Conservation (phyloP, 1,140 invertebrate species). For the Sinonovacula constricta region DNA sequence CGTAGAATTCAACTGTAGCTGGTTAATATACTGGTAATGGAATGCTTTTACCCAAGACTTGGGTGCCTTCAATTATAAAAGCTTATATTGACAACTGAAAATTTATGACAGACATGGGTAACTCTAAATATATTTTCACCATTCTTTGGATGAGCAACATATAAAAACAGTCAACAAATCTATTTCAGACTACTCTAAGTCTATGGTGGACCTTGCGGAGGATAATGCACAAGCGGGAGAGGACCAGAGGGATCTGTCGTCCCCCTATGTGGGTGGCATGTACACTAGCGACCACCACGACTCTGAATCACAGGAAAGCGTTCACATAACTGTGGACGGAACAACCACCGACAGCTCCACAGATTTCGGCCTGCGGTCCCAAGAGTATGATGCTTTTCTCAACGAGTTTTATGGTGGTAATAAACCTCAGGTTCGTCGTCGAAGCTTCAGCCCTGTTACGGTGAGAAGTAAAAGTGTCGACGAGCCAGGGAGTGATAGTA, state of each 20-base stretch:
- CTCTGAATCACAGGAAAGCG: slow-evolving; percentile 27
- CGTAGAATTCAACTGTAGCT: no score
- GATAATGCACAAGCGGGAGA: no score
- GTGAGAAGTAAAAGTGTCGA: background rate
- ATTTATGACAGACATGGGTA: no score
- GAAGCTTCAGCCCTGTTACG: slow-evolving; percentile 14
- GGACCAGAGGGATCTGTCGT: background rate
- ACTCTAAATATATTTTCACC: no score
- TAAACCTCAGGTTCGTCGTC: slow-evolving; percentile 19
- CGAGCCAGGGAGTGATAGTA: background rate
- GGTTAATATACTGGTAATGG: no score
- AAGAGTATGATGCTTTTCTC: slow-evolving; percentile 41
- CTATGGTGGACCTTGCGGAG: slow-evolving; percentile 68
- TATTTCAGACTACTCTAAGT: slow-evolving; percentile 63
- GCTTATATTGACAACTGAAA: no score
- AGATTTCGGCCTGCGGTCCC: slow-evolving; percentile 47
- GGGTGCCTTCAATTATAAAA: no score
- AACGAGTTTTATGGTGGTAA: slow-evolving; percentile 44
- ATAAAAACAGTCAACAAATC: background rate
- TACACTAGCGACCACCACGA: slow-evolving; percentile 9
- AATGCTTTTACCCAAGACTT: no score
- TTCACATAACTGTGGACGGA: slow-evolving; percentile 72
- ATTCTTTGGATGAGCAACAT: no score
- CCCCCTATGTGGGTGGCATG: slow-evolving; percentile 10
- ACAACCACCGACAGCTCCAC: slow-evolving; percentile 67